These are phyloP conservation scores for Leucania comma DNA, from an alignment of 2,888 invertebrate genomes.

Conservation along the genomic window DNA sequence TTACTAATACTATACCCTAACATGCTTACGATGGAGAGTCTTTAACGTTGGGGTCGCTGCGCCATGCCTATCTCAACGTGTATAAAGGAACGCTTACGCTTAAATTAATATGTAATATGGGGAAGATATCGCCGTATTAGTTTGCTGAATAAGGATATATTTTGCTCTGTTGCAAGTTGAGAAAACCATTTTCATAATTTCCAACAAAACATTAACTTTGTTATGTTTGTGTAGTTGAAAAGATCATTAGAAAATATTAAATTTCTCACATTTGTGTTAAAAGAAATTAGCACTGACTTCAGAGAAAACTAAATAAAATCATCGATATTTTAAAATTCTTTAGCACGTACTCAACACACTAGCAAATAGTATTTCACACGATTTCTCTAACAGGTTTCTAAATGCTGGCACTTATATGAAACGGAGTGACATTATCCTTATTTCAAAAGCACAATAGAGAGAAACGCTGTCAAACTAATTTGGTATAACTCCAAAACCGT, in stretches of 20 bases:
- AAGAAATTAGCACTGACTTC: conserved; percentile 24
- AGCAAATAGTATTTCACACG: conserved; percentile 52
- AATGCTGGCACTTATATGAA: conserved; percentile 39
- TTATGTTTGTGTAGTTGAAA: neutral
- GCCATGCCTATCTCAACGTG: conserved; percentile 56
- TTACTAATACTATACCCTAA: conserved; percentile 74
- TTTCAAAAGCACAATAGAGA: conserved; percentile 35
- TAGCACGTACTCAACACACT: conserved; percentile 23
- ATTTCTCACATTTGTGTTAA: neutral
- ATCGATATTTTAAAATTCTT: conserved; percentile 39
- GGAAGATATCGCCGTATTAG: conserved; percentile 43
- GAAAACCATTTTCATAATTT: conserved; percentile 5
- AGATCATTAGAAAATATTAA: neutral
- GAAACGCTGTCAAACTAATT: conserved; percentile 43
- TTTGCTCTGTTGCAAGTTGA: neutral
- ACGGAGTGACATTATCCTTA: conserved; percentile 39
- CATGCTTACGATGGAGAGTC: conserved; percentile 74
- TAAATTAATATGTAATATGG: conserved; percentile 60
- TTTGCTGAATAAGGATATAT: conserved; percentile 33
- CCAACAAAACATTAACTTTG: neutral
- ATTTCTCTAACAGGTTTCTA: conserved; percentile 63
- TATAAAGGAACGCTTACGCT: conserved; percentile 59
- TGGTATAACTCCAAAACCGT: conserved; percentile 45
- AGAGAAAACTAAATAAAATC: conserved; percentile 39
- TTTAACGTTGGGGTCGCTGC: conserved; percentile 66